Conservation (phyloP, 1,140 invertebrate genomes). For the Bombus vancouverensis region DNA sequence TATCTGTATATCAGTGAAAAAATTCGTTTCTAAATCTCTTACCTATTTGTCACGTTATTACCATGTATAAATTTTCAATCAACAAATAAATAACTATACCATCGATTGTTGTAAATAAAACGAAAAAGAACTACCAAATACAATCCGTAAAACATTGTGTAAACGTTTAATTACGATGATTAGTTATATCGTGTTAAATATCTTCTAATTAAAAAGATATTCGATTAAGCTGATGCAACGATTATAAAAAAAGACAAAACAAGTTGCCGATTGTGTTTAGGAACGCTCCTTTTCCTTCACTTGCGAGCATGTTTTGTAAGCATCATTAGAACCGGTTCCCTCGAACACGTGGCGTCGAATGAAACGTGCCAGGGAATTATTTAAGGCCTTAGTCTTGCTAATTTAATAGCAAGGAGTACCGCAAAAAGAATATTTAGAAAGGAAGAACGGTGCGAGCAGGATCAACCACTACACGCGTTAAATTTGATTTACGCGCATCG, state of each 20-base stretch:
- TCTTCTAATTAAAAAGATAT: neutral
- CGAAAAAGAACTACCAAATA: neutral
- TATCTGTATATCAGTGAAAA: no score
- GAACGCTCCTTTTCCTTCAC: conserved; percentile 9
- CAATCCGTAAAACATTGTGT: neutral
- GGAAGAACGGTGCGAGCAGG: conserved; percentile 7
- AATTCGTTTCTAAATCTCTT: no score
- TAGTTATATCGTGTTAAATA: neutral
- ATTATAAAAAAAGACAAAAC: neutral
- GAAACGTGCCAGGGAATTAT: conserved; percentile 69
- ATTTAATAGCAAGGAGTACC: conserved; percentile 63
- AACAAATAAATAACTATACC: no score
- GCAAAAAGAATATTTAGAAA: conserved; percentile 41
- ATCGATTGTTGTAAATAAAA: neutral
- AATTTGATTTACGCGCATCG: conserved; percentile 52
- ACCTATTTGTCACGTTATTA: no score
- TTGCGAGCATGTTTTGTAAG: conserved; percentile 38
- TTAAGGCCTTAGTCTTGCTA: conserved; percentile 66
- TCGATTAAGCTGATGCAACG: neutral
- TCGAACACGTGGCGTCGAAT: conserved; percentile 60
- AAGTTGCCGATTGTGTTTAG: conserved; percentile 20
- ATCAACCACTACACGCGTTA: conserved; percentile 46
- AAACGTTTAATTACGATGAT: neutral
- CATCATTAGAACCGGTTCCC: conserved; percentile 64
- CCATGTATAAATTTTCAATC: no score